Conservation (phyloP, 1,140 invertebrate genomes). For the Saxidomus purpurata region DNA sequence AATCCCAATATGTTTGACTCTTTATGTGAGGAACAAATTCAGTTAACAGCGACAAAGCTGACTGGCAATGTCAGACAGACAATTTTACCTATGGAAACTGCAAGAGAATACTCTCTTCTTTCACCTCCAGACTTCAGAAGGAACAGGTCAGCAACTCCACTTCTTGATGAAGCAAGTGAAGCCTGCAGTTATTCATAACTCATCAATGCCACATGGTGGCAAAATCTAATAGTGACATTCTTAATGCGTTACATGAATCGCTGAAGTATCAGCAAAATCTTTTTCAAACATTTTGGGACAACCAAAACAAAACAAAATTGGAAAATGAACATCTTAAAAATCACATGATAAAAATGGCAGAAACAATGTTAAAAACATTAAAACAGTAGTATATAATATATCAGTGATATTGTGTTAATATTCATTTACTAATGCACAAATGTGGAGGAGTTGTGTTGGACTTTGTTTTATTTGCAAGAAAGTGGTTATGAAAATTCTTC, state of each 20-base stretch:
- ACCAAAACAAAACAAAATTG: background rate
- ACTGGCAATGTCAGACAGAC: background rate
- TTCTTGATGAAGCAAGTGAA: background rate
- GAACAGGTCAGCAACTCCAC: background rate
- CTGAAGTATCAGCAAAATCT: constrained; percentile 8
- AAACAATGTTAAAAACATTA: background rate
- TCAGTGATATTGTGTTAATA: no score
- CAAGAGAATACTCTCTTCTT: background rate
- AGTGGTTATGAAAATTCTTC: no score
- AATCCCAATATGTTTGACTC: background rate
- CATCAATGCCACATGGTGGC: background rate
- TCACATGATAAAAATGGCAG: background rate
- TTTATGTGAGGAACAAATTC: background rate
- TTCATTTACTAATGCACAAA: no score
- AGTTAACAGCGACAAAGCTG: background rate
- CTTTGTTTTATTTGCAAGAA: no score
- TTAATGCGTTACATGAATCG: background rate
- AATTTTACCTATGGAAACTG: no score
- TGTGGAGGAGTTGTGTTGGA: no score
- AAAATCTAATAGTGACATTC: background rate
- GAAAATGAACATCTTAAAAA: background rate
- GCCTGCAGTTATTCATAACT: background rate
- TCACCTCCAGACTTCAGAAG: constrained; percentile 20
- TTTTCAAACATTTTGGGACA: background rate
- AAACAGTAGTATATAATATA: background rate